Evolutionary conservation across 2,888 invertebrate genomes (phyloP), one percentile per base, ranked within the genome.

Genomic region (Agapostemon virescens): DNA sequence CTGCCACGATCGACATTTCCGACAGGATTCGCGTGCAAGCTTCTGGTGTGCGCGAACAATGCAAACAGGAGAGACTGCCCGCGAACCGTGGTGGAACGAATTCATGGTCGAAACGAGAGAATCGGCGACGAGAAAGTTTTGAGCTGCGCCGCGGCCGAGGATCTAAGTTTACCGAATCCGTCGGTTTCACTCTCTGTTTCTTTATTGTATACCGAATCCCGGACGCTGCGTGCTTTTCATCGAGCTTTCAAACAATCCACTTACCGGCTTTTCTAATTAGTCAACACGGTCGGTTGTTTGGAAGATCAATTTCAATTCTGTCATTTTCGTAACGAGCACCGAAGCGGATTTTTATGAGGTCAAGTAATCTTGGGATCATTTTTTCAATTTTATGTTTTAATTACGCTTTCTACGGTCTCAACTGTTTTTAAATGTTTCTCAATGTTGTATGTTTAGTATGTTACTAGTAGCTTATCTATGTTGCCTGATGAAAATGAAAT

Each of bases 1-100:
- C 69, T 49, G 23, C 58, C 40, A 26, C 36, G 63, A 55, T 71
- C 71, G 74, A 81, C 74, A 80, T 71, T 77, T 77, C 82, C 74
- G 66, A 26, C 69, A 76, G 55, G 52, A 72, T 69, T 77, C 82
- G 68, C 69, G 74, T 64, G 73, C 69, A 42, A 69, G 64, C 69
- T 42, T 49, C 13, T 6, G 66, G 11, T 13, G 55, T 58, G 42
- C 55, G 42, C 38, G 40, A 26, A 71, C 30, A 61, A 45, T 68
- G 13, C 40, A n/a, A 26, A 55, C 15, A 13, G 13, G 45, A 11
- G 52, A 40, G 30, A 23, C 42, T 42, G 11, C 4, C n/a, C 23
- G 23, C n/a, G 33, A 76, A 49, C 23, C 38, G 23, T 23, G 52
- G 49, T 49, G 30, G 36, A 75, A 72, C 40, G 81, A 52, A 76